Evolutionary conservation across 2,888 invertebrate species (phyloP), one percentile per base, ranked within the genome.

Genomic region (Bugula neritina): DNA sequence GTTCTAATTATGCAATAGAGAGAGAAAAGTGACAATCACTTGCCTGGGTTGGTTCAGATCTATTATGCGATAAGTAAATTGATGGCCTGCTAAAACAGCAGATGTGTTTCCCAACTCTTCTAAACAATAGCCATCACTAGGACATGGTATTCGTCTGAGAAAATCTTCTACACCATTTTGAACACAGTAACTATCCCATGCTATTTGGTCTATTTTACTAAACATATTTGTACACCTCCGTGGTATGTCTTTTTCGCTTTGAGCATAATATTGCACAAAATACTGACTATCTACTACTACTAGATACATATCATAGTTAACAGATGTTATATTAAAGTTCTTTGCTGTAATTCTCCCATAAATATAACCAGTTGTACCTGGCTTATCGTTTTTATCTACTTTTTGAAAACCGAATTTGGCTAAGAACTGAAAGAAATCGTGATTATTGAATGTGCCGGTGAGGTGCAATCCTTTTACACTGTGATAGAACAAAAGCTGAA

Each of bases 331-430:
- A 29, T 43, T 70, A 10, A 72, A 74, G 35, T 75, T 72, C 75
- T 86, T 87, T 0, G 92, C 88, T 34, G 95, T 93, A 69, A 97
- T 89, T 84, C 97, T 97, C 21, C 98, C 98, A 83, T 93, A 98
- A 78, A 98, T 93, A 84, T 93, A 97, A 69, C 97, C 97, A 85
- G 91, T 91, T 76, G 94, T 93, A 31, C 63, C 31, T 5, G 29
- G 13, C 10, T 25, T 2, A 80, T 92, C 90, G 78, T 90, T 90
- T 79, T 90, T 89, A 77, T 90, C 90, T 83, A 93, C 91, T 58
- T 90, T 88, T 86, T 97, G 96, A 83, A 97, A 93, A 73, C 96
- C 97, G 85, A 96, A 98, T 85, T 96, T 96, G 29, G 93, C 89
- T 71, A 98, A 87, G 85, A 97, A 94, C 69, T 79, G 76, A 85